Evolutionary conservation across 2,797 vertebrate species (phyloP), one percentile per base, ranked within the genome.

Genomic region (Microctenopoma steveboyesi): DNA sequence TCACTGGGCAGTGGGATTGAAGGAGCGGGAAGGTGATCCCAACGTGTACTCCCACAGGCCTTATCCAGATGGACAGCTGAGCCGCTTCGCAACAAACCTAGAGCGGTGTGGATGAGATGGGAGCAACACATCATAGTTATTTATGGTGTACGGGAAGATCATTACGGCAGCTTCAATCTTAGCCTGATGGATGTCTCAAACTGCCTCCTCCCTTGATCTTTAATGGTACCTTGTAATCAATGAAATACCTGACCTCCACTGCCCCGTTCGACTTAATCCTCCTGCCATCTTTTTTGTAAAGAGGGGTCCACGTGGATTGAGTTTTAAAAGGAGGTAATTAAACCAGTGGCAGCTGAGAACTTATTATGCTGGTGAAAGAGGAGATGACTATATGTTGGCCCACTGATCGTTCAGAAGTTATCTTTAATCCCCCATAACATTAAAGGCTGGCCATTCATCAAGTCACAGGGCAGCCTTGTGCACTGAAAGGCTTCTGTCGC

Each of bases 91-190:
- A 86, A 80, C 76, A 88, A 79, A 87, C 63, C 73, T 35, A 1
- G 33, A 55, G 59, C n/a, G 5, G 42, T 51, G 72, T 42, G 75
- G 71, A 77, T 15, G 30, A 88, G 79, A 86, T 73, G 72, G 87
- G 79, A 69, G 82, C 85, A 86, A 88, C 90, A 94, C 94, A 95
- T 97, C 95, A 94, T 90, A 87, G 94, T 97, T 96, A 98, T 98
- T 96, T 97, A 98, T 96, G 94, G 93, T 85, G 91, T 90, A 92
- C 94, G 92, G 93, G 94, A 95, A 95, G 94, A 95, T 97, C 95
- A 96, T 98, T 97, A 97, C 91, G 82, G 88, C 86, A 85, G 91
- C 95, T 95, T 96, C 96, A 95, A 89, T 94, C 94, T 92, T 90
- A 92, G 92, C 93, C 93, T 96, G 95, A 95, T 94, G 93, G 93